These are phyloP conservation scores for Dascyllus trimaculatus DNA, from an alignment of 2,113 vertebrate genomes.

Conservation along the genomic window DNA sequence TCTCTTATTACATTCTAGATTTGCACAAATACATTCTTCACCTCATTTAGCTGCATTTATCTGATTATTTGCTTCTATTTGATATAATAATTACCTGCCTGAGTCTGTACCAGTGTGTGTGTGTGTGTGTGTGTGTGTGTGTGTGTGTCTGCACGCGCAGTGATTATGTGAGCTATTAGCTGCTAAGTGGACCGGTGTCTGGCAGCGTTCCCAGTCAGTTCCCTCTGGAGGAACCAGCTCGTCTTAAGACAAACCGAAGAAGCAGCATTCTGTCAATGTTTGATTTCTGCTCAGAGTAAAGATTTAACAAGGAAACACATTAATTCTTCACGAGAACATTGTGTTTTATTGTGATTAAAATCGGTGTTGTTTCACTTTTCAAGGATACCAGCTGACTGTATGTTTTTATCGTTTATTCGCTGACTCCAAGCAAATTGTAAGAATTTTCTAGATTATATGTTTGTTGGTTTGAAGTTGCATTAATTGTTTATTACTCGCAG, in stretches of 20 bases:
- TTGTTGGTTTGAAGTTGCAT: neutral
- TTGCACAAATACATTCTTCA: too few relatives aligned
- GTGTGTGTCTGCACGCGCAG: conserved; percentile 17
- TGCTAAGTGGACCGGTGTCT: conserved; percentile 68
- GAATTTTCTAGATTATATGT: neutral
- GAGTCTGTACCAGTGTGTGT: conserved; percentile 13
- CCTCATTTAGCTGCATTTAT: conserved; percentile 45
- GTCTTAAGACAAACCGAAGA: conserved; percentile 78
- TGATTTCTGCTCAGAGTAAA: conserved; percentile 56
- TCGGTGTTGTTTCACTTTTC: neutral
- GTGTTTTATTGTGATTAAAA: neutral
- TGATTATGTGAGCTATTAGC: conserved; percentile 75
- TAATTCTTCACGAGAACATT: neutral
- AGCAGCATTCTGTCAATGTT: conserved; percentile 77
- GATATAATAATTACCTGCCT: conserved; percentile 51
- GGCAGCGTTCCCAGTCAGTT: conserved; percentile 72
- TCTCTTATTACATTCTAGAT: too few relatives aligned
- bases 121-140: conserved; percentile 21
- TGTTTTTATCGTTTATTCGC: conserved; percentile 7
- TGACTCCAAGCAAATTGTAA: neutral
- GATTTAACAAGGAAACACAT: too few relatives aligned
- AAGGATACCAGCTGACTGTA: neutral
- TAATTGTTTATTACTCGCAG: too few relatives aligned
- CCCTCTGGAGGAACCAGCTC: conserved; percentile 52
- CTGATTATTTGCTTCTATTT: conserved; percentile 61